Conservation (phyloP, 2,888 invertebrate genomes). For the Caradrina kadenii region DNA sequence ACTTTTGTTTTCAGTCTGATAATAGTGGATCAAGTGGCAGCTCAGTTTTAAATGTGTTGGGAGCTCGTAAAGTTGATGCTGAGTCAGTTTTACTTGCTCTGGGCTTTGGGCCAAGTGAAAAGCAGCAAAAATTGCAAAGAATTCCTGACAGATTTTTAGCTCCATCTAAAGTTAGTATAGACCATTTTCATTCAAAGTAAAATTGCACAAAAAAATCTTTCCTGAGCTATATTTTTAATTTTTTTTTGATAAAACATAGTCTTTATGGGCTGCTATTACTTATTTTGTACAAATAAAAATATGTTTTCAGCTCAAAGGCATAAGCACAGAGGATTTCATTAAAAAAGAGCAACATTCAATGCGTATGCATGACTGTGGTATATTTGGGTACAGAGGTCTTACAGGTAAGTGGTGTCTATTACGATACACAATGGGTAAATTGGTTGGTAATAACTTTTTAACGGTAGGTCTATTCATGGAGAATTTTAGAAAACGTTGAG, state of each 20-base stretch:
- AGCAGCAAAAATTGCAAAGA: constrained; percentile 93
- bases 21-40: constrained; percentile 91
- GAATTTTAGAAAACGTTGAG: background rate
- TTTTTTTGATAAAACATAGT: background rate
- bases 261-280: background rate
- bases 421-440: constrained; percentile 1
- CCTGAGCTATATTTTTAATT: background rate
- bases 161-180: constrained; percentile 92
- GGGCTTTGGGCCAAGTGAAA: constrained; percentile 94
- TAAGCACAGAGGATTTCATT: constrained; percentile 94
- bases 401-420: constrained; percentile 88
- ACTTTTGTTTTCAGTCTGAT: constrained; percentile 79
- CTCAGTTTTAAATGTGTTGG: constrained; percentile 96
- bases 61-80: constrained; percentile 96
- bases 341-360: constrained; percentile 93
- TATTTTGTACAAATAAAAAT: background rate
- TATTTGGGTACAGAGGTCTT: constrained; percentile 94
- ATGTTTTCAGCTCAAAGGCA: constrained; percentile 91
- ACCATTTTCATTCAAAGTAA: background rate
- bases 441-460: constrained; percentile 29
- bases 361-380: constrained; percentile 93
- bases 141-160: constrained; percentile 95
- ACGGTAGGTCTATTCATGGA: constrained; percentile 17
- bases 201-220: background rate
- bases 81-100: constrained; percentile 96